Evolutionary conservation across 2,888 invertebrate genomes (phyloP), one percentile per base, ranked within the genome.

Genomic region (Arctia plantaginis): DNA sequence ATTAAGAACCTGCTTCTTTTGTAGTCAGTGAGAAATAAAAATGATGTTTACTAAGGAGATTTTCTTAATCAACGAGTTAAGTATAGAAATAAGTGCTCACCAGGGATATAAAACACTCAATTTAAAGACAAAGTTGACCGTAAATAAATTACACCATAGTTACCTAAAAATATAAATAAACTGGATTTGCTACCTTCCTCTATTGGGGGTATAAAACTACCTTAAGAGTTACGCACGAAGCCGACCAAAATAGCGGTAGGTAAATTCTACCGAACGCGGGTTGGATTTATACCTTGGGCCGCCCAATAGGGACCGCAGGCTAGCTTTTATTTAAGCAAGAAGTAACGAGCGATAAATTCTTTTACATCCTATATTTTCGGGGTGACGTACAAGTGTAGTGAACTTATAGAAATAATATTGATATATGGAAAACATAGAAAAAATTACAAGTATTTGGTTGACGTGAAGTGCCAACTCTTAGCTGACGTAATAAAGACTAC

Each of bases 311-410:
- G 83, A 78, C 85, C 80, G 47, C 77, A 77, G 64, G 66, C 72
- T 70, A n/a, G 39, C 70, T 66, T 75, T 71, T 72, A 80, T 72
- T 70, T 83, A 85, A 80, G 79, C 67, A 62, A 82, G 71, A 67
- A 73, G 81, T 71, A 70, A 76, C 59, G 47, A 70, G 79, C 83
- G 81, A 81, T 85, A 83, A 82, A 83, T 80, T 82, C 72, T 78
- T 75, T 80, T 84, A 80, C 64, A 44, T 73, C 65, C 74, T 72
- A 72, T 77, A 77, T 82, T 78, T 82, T 77, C 73, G 65, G 70
- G 44, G 75, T 65, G 78, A 82, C 80, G 33, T 55, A 74, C 39
- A 73, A 72, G 74, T 80, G 39, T 65, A 75, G 44, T 70, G 41
- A 64, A 69, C 30, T 20, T 62, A 62, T 75, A 51, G 6, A 33